Evolutionary conservation across 2,888 invertebrate species (phyloP), one percentile per base, ranked within the genome.

Genomic region (Tribolium freemani): DNA sequence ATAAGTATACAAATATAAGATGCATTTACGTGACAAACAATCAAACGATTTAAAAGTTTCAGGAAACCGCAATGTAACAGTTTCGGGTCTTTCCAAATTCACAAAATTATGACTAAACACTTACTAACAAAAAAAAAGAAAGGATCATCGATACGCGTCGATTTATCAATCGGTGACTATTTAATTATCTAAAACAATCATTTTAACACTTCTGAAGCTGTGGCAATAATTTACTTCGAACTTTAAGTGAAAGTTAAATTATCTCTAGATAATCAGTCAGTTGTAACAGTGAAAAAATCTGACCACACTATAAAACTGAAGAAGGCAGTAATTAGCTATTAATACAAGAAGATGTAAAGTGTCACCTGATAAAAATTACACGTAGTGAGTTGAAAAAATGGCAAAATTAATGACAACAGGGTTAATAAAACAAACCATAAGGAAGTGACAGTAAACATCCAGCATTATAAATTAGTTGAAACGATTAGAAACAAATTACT

Each of bases 171-270:
- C n/a, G 8, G 3, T 38, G 38, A 38, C 11, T n/a, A 20, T 58
- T 58, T 58, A 58, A 58, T 58, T 58, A 58, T 26, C 21, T 45
- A 50, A 61, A 26, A 61, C 58, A 21, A 45, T 58, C 58, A 48
- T 31, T 61, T 20, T 16, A 44, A 38, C 20, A n/a, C 20, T 9
- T 9, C 21, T 31, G 10, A 38, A 31, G 63, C 50, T 63, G 63
- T 63, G 30, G 63, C 63, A 63, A 63, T 38, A 51, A 51, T 6
- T 63, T 38, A 61, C 48, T 61, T 48, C 21, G 50, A 9, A 63
- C 63, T 63, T 63, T 51, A 50, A 63, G 50, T 63, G 38, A 38
- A 38, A 38, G 38, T 38, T 38, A 38, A 38, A 48, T 31, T 63
- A 50, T 63, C 11, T 63, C 31, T 38, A n/a, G 38, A 9, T 58